Conservation (phyloP, 1,140 invertebrate genomes). For the Micrasema minimum region DNA sequence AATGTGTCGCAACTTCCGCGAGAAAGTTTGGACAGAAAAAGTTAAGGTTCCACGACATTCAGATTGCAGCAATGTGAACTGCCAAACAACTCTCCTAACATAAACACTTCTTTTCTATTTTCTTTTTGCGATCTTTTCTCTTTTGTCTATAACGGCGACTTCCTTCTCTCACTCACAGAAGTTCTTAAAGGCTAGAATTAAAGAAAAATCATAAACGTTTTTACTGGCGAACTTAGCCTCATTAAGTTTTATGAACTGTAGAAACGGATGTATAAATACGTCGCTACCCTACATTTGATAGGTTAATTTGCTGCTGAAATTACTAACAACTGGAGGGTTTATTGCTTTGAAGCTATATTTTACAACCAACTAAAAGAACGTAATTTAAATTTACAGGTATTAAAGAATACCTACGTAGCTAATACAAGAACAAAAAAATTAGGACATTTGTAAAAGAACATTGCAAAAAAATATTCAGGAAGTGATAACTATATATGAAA, state of each 20-base stretch:
- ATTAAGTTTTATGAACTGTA: neutral
- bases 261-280: too few relatives aligned
- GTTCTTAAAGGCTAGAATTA: neutral
- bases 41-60: neutral
- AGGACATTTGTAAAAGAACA: too few relatives aligned
- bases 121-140: neutral
- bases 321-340: too few relatives aligned
- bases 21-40: neutral
- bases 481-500: too few relatives aligned
- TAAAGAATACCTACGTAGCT: too few relatives aligned
- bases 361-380: too few relatives aligned
- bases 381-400: too few relatives aligned
- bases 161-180: neutral
- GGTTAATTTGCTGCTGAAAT: too few relatives aligned
- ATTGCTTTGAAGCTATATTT: too few relatives aligned
- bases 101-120: conserved; percentile 5
- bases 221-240: neutral
- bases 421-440: too few relatives aligned
- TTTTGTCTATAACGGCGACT: neutral
- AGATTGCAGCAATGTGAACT: conserved; percentile 15
- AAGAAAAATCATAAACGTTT: neutral
- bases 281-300: too few relatives aligned
- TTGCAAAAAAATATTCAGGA: too few relatives aligned
- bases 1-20: neutral
- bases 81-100: conserved; percentile 1